Percentiles rank a stretch among this genome's conserved stretches.
Conservation (phyloP, 2,113 vertebrate species). For the Eulemur rufifrons region DNA sequence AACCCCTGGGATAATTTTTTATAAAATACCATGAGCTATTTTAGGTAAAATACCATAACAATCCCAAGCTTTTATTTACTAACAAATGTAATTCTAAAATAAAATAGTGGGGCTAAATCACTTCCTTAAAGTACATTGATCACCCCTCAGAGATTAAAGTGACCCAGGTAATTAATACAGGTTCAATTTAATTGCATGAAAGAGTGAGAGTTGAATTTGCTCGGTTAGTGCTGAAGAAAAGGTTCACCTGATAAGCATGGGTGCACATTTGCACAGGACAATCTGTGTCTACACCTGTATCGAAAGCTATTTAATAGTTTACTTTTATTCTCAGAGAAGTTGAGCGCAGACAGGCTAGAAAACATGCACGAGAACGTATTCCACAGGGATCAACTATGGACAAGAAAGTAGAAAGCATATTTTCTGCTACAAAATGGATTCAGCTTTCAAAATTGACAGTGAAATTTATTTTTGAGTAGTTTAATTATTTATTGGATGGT, state of each 20-base stretch:
- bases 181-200: background rate
- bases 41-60: background rate
- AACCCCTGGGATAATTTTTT: background rate
- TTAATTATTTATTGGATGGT: background rate
- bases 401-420: background rate
- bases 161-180: constrained; percentile 61
- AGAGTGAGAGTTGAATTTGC: too few relatives aligned
- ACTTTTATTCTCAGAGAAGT: background rate
- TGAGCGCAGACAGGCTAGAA: background rate
- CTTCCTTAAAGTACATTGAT: background rate
- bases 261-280: fast-evolving
- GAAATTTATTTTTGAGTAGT: background rate
- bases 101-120: background rate
- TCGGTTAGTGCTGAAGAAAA: background rate
- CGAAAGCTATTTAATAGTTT: background rate
- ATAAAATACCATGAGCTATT: background rate
- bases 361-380: background rate
- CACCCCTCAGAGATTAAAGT: constrained; percentile 21
- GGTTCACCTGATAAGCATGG: too few relatives aligned
- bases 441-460: background rate
- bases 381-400: background rate
- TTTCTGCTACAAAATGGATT: background rate
- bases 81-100: background rate
- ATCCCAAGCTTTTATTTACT: background rate
- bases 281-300: background rate